A percentile compares a stretch with the other conserved stretches of the same genome.
These are phyloP conservation scores for Tiaroga cobitis DNA, from an alignment of 2,797 vertebrate species.

Conservation along the genomic window DNA sequence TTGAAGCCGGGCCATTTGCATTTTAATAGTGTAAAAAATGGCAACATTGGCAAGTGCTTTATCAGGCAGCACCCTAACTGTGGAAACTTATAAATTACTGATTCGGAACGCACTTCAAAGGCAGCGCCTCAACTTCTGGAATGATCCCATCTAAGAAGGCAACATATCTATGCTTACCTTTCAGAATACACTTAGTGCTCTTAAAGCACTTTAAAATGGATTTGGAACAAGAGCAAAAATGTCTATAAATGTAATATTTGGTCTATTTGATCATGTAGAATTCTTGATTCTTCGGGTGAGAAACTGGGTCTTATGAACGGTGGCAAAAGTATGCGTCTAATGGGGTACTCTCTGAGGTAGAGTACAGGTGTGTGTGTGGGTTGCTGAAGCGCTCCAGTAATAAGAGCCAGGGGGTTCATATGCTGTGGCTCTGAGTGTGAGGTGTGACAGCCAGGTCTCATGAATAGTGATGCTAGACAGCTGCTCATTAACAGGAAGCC, in stretches of 20 bases:
- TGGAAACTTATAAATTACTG: neutral
- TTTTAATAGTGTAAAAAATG: neutral
- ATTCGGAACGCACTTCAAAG: neutral
- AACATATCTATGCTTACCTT: neutral
- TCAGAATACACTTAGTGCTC: neutral
- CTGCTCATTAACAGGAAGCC: constrained; percentile 81
- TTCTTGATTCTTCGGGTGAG: neutral
- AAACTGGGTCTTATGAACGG: neutral
- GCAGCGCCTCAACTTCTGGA: neutral
- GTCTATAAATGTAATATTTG: neutral
- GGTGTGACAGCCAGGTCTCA: constrained; percentile 77
- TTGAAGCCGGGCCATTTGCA: neutral
- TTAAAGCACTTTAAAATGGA: neutral
- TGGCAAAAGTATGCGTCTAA: constrained; percentile 8
- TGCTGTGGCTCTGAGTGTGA: constrained; percentile 68
- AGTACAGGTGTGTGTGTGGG: constrained; percentile 4
- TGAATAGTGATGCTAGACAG: constrained; percentile 81
- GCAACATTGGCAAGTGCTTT: neutral
- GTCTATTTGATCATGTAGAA: neutral
- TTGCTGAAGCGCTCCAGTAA: constrained; percentile 61
- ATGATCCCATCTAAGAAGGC: neutral
- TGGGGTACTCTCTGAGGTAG: constrained; percentile 3
- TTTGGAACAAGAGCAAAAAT: neutral
- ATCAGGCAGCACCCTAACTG: neutral
- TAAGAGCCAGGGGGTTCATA: constrained; percentile 72